Evolutionary conservation across 2,888 invertebrate genomes (phyloP).

Genomic region (Micoletzkya japonica): DNA sequence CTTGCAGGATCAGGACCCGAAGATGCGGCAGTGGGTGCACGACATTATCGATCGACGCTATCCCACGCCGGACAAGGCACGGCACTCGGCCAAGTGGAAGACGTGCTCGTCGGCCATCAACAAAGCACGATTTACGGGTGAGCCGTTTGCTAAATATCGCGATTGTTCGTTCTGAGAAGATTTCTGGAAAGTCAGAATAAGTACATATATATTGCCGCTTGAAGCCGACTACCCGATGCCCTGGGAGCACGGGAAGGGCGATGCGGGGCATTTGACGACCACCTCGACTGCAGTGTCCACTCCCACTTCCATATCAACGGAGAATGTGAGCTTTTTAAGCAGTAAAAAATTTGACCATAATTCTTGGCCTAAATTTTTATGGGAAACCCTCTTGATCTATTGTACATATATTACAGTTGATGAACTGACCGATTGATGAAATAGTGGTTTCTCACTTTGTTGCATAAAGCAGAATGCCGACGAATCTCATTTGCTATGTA

Average conservation of each 20-base stretch:
- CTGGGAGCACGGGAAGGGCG: conserved; percentile 21
- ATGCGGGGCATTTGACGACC: neutral
- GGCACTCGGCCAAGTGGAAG: conserved; percentile 44
- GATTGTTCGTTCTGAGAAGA: neutral
- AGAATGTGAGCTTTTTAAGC: too few species aligned
- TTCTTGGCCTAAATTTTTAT: too few species aligned
- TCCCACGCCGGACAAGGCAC: conserved; percentile 40
- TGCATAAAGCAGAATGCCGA: too few species aligned
- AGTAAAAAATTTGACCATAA: too few species aligned
- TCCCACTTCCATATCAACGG: neutral
- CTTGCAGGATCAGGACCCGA: conserved; percentile 42
- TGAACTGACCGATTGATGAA: too few species aligned
- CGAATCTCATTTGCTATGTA: too few species aligned
- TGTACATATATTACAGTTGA: too few species aligned
- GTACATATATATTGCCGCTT: too few species aligned
- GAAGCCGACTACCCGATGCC: conserved; percentile 27
- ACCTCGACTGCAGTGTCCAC: conserved; percentile 8
- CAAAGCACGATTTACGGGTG: conserved; percentile 33
- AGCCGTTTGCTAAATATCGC: too few species aligned
- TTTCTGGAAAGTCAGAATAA: too few species aligned
- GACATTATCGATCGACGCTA: conserved; percentile 44
- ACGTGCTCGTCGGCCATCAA: conserved; percentile 47
- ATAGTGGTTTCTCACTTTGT: too few species aligned
- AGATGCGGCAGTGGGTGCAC: conserved; percentile 48
- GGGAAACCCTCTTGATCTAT: too few species aligned